A percentile compares a stretch with the other conserved stretches of the same genome.
phyloP scores from a whole-genome alignment of 2,888 invertebrate species.

The Drosophila maculinotata region DNA sequence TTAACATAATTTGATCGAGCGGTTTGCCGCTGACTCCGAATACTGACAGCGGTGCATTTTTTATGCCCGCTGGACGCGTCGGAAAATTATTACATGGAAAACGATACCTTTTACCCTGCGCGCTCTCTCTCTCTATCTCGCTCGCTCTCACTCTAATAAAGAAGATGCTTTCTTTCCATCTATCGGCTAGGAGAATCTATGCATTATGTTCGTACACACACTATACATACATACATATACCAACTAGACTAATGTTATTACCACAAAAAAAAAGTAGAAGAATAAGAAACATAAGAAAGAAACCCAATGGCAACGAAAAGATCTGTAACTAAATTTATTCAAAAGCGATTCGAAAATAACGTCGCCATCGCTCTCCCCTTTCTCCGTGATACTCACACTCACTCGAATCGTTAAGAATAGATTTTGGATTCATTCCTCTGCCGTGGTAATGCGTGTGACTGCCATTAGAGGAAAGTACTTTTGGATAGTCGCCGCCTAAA shows the following conservation, averaged over 20 bases:
- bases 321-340: conserved; percentile 76
- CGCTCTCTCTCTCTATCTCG: not conserved
- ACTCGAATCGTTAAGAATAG: conserved; percentile 63
- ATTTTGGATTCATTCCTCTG: conserved; percentile 47
- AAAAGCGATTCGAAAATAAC: conserved; percentile 72
- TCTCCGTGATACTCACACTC: conserved; percentile 55
- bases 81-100: conserved; percentile 79
- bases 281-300: conserved; percentile 21
- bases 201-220: conserved; percentile 40
- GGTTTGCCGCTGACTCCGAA: conserved; percentile 56
- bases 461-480: conserved; percentile 75
- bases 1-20: conserved; percentile 82
- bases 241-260: conserved; percentile 77
- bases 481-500: conserved; percentile 51
- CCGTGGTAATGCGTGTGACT: conserved; percentile 73
- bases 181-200: conserved; percentile 67
- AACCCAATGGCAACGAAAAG: conserved; percentile 36
- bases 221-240: conserved; percentile 13
- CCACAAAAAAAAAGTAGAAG: conserved; percentile 52
- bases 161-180: conserved; percentile 70
- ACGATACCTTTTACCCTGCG: conserved; percentile 67
- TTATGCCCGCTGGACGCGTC: conserved; percentile 58
- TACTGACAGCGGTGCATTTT: conserved; percentile 72
- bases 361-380: conserved; percentile 68
- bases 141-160: conserved; percentile 38